Percentiles rank a stretch among this genome's conserved stretches.
Conservation (phyloP, 2,113 vertebrate species). For the Leiothrix lutea region DNA sequence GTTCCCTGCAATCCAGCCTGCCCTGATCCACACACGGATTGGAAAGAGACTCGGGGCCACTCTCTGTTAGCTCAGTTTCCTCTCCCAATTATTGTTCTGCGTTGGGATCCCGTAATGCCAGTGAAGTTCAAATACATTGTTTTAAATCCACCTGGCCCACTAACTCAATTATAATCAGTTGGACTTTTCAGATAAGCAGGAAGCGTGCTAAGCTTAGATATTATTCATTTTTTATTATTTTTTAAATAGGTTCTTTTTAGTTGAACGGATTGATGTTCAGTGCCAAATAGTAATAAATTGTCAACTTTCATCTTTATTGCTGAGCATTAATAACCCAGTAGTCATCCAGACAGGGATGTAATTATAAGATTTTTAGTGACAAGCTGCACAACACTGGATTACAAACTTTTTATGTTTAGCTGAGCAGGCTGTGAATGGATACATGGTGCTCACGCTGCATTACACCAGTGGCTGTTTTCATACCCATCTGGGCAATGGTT, state of each 20-base stretch:
- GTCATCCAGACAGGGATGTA: background rate
- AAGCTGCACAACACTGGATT: background rate
- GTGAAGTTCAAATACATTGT: background rate
- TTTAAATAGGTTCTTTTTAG: conserved; percentile 15
- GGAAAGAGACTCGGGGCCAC: background rate
- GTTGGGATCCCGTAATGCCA: background rate
- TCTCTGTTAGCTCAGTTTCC: background rate
- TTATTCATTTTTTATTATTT: background rate
- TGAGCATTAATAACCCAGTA: conserved; percentile 40
- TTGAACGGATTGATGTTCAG: conserved; percentile 23
- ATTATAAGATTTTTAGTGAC: conserved; percentile 6
- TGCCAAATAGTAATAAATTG: conserved; percentile 55
- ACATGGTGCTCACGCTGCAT: rapidly evolving
- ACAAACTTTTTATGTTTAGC: background rate
- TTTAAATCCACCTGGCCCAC: background rate
- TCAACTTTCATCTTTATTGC: conserved; percentile 45
- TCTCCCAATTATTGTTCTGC: background rate
- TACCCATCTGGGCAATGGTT: background rate
- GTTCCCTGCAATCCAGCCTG: background rate
- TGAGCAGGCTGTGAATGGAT: background rate
- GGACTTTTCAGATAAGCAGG: background rate
- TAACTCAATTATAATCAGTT: background rate
- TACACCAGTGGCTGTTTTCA: background rate
- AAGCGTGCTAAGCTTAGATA: background rate
- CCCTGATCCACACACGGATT: background rate